Percentiles rank a stretch among this genome's conserved stretches.
phyloP scores from a whole-genome alignment of 2,888 invertebrate genomes.

The Monoplex corrugatus region DNA sequence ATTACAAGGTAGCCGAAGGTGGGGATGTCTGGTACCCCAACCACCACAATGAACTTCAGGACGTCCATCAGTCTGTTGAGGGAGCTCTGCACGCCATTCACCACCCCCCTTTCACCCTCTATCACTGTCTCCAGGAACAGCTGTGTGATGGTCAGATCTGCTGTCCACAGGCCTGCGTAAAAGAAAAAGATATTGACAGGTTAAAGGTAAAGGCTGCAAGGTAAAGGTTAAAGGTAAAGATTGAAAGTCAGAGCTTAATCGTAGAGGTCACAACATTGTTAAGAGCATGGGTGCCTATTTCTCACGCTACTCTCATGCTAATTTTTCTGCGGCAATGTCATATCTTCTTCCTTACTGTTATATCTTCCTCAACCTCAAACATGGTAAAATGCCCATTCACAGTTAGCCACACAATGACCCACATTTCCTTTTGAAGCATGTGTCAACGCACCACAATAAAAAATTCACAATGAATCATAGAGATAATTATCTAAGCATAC shows the following conservation, averaged over 20 bases:
- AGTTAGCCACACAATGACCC: too few relatives aligned
- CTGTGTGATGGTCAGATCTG: slow-evolving; percentile 84
- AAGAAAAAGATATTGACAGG: neutral
- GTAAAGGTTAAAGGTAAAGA: too few relatives aligned
- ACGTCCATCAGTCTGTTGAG: slow-evolving; percentile 83
- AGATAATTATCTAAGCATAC: too few relatives aligned
- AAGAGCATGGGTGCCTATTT: too few relatives aligned
- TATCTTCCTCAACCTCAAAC: neutral
- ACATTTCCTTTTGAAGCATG: too few relatives aligned
- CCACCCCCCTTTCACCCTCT: slow-evolving; percentile 82
- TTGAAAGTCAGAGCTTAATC: too few relatives aligned
- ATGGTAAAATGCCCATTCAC: too few relatives aligned
- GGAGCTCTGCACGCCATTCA: slow-evolving; percentile 83
- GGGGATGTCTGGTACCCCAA: slow-evolving; percentile 81
- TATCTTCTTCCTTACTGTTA: neutral
- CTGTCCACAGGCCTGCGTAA: slow-evolving; percentile 83
- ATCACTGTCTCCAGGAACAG: slow-evolving; percentile 83
- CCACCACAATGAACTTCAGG: slow-evolving; percentile 83
- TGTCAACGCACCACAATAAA: too few relatives aligned
- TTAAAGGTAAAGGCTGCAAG: too few relatives aligned
- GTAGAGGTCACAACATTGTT: neutral
- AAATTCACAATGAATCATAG: too few relatives aligned
- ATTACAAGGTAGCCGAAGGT: slow-evolving; percentile 83
- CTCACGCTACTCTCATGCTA: too few relatives aligned
- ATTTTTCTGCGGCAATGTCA: too few relatives aligned